Conservation (phyloP, 2,113 vertebrate species). For the Bos javanicus region DNA sequence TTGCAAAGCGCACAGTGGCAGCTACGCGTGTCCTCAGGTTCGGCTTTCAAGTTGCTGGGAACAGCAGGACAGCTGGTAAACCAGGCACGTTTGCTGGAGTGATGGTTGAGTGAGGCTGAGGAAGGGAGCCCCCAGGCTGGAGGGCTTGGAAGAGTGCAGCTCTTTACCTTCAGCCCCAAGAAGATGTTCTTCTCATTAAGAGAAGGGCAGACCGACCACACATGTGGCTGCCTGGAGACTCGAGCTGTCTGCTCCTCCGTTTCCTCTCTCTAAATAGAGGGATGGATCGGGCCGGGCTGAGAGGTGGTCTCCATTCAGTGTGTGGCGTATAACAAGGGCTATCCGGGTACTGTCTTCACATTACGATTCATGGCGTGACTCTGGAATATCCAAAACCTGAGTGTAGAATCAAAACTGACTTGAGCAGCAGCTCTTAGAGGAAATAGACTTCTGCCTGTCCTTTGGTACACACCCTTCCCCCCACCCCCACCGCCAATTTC, state of each 20-base stretch:
- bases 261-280: background rate
- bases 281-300: background rate
- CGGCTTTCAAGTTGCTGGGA: rapidly evolving
- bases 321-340: background rate
- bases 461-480: background rate
- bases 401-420: background rate
- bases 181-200: background rate
- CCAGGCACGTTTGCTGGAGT: background rate
- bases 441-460: background rate
- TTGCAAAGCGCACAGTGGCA: background rate
- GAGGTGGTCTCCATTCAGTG: background rate
- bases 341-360: background rate
- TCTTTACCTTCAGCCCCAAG: background rate
- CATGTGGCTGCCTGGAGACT: background rate
- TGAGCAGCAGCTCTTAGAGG: background rate
- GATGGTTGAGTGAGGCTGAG: too few species aligned
- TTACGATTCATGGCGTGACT: background rate
- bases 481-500: background rate
- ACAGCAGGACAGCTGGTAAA: background rate
- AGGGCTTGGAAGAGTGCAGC: background rate
- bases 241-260: background rate
- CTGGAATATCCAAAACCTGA: background rate
- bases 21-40: rapidly evolving
- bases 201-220: background rate
- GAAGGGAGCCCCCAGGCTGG: background rate